Conservation (phyloP, 30 jellyfish, hydroid and myxozoan species). For the Mastigias papua region DNA sequence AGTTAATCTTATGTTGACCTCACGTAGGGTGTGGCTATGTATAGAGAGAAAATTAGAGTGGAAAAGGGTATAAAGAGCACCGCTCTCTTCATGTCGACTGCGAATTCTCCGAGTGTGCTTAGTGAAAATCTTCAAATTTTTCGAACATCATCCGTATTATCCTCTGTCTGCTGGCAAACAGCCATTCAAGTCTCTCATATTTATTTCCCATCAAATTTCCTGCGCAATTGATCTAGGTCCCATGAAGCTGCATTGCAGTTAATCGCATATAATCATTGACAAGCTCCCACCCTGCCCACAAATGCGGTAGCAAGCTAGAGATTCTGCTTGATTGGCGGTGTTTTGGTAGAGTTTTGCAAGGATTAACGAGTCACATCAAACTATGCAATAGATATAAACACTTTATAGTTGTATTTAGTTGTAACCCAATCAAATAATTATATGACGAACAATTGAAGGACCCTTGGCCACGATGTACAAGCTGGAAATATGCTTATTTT, state of each 20-base stretch:
- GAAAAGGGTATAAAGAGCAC: slow-evolving; percentile 50
- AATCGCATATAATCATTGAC: background rate
- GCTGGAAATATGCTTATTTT: slow-evolving; percentile 75
- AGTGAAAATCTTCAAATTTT: background rate
- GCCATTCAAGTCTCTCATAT: background rate
- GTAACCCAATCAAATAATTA: slow-evolving; percentile 57
- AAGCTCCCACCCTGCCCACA: background rate
- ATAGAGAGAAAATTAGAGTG: slow-evolving; percentile 59
- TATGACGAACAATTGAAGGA: slow-evolving; percentile 38
- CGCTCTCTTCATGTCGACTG: slow-evolving; percentile 36
- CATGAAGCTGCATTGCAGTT: background rate
- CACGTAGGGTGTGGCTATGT: slow-evolving; percentile 73
- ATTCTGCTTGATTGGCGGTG: slow-evolving; percentile 5
- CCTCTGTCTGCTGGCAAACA: background rate
- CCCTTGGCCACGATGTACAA: slow-evolving; percentile 57
- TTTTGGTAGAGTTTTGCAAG: background rate
- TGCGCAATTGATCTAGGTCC: background rate
- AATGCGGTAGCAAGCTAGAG: background rate
- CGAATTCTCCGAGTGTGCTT: background rate
- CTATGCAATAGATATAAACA: slow-evolving; percentile 25
- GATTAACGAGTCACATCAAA: slow-evolving; percentile 18
- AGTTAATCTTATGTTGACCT: slow-evolving; percentile 50
- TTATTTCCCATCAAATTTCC: background rate
- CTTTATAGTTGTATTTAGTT: slow-evolving; percentile 41
- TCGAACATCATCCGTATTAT: background rate